These are phyloP conservation scores for Antheraea mylitta DNA, from an alignment of 1,140 invertebrate species.

Conservation along the genomic window DNA sequence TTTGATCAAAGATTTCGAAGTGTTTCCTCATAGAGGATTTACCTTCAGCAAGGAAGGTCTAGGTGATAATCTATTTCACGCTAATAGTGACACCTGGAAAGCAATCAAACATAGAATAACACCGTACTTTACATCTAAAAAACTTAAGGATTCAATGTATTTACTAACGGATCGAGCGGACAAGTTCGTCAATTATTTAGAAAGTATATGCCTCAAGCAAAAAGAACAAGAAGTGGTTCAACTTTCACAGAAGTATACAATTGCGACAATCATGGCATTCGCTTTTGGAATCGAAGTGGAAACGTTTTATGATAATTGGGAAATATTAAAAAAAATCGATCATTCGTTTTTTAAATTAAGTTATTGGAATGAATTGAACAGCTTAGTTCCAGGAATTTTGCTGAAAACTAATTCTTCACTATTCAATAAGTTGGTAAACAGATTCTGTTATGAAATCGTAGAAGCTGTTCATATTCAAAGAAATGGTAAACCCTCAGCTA, in stretches of 20 bases:
- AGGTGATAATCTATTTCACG: slow-evolving; percentile 35
- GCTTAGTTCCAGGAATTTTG: slow-evolving; percentile 33
- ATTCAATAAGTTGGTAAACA: slow-evolving; percentile 16
- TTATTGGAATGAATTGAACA: slow-evolving; percentile 26
- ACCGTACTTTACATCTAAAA: slow-evolving; percentile 80
- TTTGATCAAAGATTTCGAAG: slow-evolving; percentile 28
- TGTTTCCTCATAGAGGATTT: slow-evolving; percentile 27
- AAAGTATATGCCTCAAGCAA: slow-evolving; percentile 15
- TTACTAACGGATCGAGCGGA: slow-evolving; percentile 44
- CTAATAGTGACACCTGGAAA: slow-evolving; percentile 71
- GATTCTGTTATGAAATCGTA: slow-evolving; percentile 31
- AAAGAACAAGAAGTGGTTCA: slow-evolving; percentile 21
- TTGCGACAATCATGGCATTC: slow-evolving; percentile 21
- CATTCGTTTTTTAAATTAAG: slow-evolving; percentile 18
- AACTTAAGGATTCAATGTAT: slow-evolving; percentile 77
- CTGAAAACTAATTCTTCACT: slow-evolving; percentile 26
- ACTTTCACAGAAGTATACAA: slow-evolving; percentile 23
- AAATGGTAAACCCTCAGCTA: slow-evolving; percentile 14
- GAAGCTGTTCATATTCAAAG: slow-evolving; percentile 22
- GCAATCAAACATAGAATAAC: slow-evolving; percentile 74
- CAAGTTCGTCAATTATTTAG: slow-evolving; percentile 45
- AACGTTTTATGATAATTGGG: slow-evolving; percentile 14
- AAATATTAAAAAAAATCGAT: slow-evolving; percentile 23
- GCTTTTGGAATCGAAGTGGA: slow-evolving; percentile 28
- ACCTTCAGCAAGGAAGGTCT: slow-evolving; percentile 25